Evolutionary conservation across 2,797 vertebrate genomes (phyloP).

Genomic region (Sciurus vulgaris): DNA sequence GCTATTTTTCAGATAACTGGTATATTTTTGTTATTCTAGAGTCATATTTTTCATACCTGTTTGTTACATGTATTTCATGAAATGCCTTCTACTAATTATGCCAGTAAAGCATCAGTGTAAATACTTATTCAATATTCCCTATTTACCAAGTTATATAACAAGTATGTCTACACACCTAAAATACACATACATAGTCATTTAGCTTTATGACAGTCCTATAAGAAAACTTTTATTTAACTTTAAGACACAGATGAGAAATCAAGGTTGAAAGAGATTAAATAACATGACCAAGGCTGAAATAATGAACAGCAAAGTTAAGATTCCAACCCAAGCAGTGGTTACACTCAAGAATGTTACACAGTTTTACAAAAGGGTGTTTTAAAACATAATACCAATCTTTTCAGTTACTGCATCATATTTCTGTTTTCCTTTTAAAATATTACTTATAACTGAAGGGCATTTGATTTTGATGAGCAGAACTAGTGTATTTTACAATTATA

Average conservation of each 20-base stretch:
- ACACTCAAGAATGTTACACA: background rate
- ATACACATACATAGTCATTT: background rate
- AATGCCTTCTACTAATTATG: conserved; percentile 25
- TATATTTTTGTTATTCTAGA: conserved; percentile 42
- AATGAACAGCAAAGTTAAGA: background rate
- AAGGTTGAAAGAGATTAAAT: background rate
- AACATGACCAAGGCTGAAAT: background rate
- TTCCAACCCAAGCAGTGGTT: background rate
- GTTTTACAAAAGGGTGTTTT: background rate
- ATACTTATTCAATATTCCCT: background rate
- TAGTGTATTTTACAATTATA: conserved; percentile 2
- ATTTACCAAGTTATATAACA: background rate
- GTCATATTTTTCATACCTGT: background rate
- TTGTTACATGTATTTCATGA: background rate
- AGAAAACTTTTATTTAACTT: background rate
- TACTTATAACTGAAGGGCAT: conserved; percentile 6
- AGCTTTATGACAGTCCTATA: background rate
- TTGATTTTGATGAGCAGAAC: background rate
- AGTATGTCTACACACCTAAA: background rate
- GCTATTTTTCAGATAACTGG: conserved; percentile 19
- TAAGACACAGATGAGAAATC: conserved; percentile 15
- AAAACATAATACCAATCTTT: background rate
- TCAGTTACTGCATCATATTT: conserved; percentile 30
- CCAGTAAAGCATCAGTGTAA: background rate
- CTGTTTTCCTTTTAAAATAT: conserved; percentile 27